These are phyloP conservation scores for Prosopocoilus inquinatus DNA, from an alignment of 2,888 invertebrate genomes.

Conservation along the genomic window DNA sequence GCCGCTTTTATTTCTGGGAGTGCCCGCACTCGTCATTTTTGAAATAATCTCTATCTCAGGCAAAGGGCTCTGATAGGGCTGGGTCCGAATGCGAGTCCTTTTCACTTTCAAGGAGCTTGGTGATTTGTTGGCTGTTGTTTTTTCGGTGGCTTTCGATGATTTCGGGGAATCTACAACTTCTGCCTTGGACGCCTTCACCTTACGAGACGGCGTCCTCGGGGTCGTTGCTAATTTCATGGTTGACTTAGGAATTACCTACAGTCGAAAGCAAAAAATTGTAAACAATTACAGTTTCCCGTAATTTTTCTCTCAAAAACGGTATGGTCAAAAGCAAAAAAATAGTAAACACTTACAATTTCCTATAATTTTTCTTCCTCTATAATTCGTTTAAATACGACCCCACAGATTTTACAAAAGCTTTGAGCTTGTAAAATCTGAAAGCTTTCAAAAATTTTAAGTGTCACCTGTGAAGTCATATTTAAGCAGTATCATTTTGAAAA, in stretches of 20 bases:
- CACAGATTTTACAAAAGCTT: no score
- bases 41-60: conserved; percentile 76
- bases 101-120: conserved; percentile 37
- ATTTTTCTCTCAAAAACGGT: no score
- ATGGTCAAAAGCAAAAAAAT: no score
- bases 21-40: conserved; percentile 64
- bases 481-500: no score
- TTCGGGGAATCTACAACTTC: conserved; percentile 45
- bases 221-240: conserved; percentile 58
- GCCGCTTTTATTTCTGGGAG: conserved; percentile 57
- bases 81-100: conserved; percentile 64
- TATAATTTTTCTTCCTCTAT: no score
- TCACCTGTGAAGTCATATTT: no score
- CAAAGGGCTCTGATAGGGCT: conserved; percentile 79
- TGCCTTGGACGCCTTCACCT: conserved; percentile 52
- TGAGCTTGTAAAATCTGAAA: no score
- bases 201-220: conserved; percentile 55
- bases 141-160: conserved; percentile 35
- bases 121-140: conserved; percentile 45
- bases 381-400: no score
- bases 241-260: conserved; percentile 38
- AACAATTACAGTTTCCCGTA: no score
- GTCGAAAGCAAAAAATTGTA: conserved; percentile 10
- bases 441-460: no score
- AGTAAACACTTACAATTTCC: no score